Evolutionary conservation across 2,113 vertebrate genomes (phyloP).

Genomic region (Smithornis capensis): DNA sequence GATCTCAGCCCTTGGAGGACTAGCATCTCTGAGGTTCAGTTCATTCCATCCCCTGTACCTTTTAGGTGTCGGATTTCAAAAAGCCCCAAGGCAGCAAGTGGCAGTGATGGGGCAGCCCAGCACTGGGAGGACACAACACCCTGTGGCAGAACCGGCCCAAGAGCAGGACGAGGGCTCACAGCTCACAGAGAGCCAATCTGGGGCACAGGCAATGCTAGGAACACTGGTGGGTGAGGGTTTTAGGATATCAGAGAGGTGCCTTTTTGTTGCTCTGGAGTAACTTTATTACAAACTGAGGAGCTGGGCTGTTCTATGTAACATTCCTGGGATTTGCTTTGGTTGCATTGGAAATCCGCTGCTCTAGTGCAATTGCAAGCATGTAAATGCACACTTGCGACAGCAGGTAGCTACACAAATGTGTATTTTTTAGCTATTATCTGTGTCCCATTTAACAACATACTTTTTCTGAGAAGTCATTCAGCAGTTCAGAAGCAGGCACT

Average conservation of each 20-base stretch:
- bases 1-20: background rate
- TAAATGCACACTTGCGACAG: background rate
- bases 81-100: background rate
- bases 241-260: background rate
- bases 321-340: background rate
- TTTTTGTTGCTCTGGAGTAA: background rate
- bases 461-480: background rate
- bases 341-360: background rate
- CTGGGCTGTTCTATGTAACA: fast-evolving
- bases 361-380: background rate
- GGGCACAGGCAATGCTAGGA: background rate
- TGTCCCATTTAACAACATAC: background rate
- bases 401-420: background rate
- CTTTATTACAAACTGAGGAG: fast-evolving
- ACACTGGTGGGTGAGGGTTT: background rate
- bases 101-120: background rate
- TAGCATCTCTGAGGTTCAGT: background rate
- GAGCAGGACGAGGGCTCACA: background rate
- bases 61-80: background rate
- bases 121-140: background rate
- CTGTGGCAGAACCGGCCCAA: background rate
- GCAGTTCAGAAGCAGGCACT: background rate
- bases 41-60: background rate
- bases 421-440: background rate
- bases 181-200: background rate